Conservation (phyloP, 2,888 invertebrate species). For the Schrankia costaestrigalis region DNA sequence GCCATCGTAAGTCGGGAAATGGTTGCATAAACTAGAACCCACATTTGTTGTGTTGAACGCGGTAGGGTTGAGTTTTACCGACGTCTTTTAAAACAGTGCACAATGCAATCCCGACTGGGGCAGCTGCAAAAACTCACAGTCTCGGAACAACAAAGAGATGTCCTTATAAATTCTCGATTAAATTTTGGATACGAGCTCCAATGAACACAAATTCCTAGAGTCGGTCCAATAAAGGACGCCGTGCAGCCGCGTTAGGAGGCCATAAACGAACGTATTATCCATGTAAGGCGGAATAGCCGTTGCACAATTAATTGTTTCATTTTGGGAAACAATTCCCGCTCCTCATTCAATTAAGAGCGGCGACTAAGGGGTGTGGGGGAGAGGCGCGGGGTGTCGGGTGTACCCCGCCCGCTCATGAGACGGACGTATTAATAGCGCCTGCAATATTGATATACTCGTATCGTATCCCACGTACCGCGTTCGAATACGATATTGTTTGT, state of each 20-base stretch:
- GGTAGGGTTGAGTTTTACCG: constrained; percentile 47
- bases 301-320: constrained; percentile 82
- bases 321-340: constrained; percentile 82
- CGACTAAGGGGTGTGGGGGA: constrained; percentile 62
- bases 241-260: constrained; percentile 80
- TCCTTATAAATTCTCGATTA: constrained; percentile 78
- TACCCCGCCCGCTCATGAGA: constrained; percentile 73
- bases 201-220: constrained; percentile 80
- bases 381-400: constrained; percentile 39
- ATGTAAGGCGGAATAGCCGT: constrained; percentile 81
- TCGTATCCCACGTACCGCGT: constrained; percentile 73
- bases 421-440: constrained; percentile 81
- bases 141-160: constrained; percentile 63
- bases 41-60: constrained; percentile 40
- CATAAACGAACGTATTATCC: constrained; percentile 81
- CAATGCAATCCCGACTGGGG: constrained; percentile 52
- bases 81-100: constrained; percentile 56
- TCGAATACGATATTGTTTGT: constrained; percentile 80
- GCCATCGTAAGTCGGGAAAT: constrained; percentile 34
- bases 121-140: constrained; percentile 67
- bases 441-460: constrained; percentile 81
- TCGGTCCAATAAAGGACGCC: constrained; percentile 78
- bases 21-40: constrained; percentile 34
- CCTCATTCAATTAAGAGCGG: constrained; percentile 81
- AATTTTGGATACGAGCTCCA: constrained; percentile 78